These are phyloP conservation scores for Notolabrus celidotus DNA, from an alignment of 2,797 vertebrate species.

Conservation along the genomic window DNA sequence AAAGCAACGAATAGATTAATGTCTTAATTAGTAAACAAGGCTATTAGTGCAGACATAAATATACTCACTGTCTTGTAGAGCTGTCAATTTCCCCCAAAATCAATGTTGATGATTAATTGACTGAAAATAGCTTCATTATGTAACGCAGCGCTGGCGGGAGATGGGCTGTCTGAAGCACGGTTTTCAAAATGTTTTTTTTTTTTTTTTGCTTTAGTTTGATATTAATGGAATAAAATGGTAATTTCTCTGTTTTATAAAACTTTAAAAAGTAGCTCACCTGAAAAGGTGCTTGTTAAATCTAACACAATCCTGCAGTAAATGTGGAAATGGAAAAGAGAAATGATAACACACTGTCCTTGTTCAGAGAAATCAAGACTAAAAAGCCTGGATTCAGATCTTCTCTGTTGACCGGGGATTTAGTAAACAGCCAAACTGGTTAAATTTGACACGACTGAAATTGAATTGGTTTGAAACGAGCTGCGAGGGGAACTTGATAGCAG, in stretches of 20 bases:
- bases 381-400: conserved; percentile 15
- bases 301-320: conserved; percentile 11
- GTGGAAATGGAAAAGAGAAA: conserved; percentile 12
- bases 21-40: conserved; percentile 29
- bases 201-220: conserved; percentile 6
- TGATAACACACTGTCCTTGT: background rate
- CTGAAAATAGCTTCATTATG: conserved; percentile 23
- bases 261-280: background rate
- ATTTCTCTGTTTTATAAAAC: conserved; percentile 3
- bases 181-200: conserved; percentile 1
- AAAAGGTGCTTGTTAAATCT: conserved; percentile 5
- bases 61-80: conserved; percentile 1
- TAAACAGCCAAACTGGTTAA: conserved; percentile 23
- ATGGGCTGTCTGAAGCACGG: conserved; percentile 9
- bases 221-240: background rate
- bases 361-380: conserved; percentile 30
- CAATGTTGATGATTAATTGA: conserved; percentile 41
- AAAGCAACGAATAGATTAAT: conserved; percentile 18
- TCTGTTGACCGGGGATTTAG: background rate
- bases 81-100: conserved; percentile 37
- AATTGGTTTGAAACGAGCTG: conserved; percentile 40
- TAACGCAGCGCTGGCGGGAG: conserved; percentile 14
- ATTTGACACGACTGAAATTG: conserved; percentile 20
- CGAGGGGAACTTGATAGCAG: conserved; percentile 11
- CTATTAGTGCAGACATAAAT: conserved; percentile 34